Evolutionary conservation across 2,888 invertebrate genomes (phyloP), one percentile per base, ranked within the genome.

Genomic region (Acanthoscelides obtectus): DNA sequence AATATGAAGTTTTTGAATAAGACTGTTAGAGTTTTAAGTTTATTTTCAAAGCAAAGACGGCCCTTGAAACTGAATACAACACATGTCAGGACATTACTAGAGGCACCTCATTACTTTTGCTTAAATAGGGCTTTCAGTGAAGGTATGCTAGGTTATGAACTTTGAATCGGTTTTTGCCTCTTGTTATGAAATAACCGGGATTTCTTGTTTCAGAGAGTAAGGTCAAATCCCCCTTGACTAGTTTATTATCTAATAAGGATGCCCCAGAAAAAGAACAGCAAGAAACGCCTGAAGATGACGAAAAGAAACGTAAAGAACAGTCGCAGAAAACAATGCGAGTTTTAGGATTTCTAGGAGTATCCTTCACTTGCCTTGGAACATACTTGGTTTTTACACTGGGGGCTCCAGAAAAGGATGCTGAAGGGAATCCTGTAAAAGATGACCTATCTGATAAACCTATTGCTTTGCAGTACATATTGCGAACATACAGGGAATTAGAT

Each of bases 381-480:
- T 90, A 90, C 85, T 83, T 90, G 64, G 86, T 93, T 68, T 89
- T 91, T 79, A 89, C 91, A 87, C 89, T 93, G 81, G 95, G 95
- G 0, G 90, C 91, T 2, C 95, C 96, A 0, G 87, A 89, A 67
- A 86, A 87, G 5, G 94, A 93, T 77, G 90, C 91, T 68, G 89
- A 93, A 45, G 96, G 96, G 0, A 88, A 91, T 70, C 79, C 89
- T 8, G 89, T 96, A 5, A 89, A 90, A 78, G 94, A 95, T 83
- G 93, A 95, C 85, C 93, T 92, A 81, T 90, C 91, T 68, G 84
- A 89, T 75, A 85, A 91, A 81, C 92, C 94, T 0, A 77, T 89
- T 0, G 85, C 90, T 2, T 85, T 91, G 78, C 94, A 94, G 83
- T 92, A 94, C 80, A 83, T 93, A 17, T 89, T 89, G 74, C 88